These are phyloP conservation scores for Hylia prasina DNA, from an alignment of 2,113 vertebrate genomes.

Conservation along the genomic window DNA sequence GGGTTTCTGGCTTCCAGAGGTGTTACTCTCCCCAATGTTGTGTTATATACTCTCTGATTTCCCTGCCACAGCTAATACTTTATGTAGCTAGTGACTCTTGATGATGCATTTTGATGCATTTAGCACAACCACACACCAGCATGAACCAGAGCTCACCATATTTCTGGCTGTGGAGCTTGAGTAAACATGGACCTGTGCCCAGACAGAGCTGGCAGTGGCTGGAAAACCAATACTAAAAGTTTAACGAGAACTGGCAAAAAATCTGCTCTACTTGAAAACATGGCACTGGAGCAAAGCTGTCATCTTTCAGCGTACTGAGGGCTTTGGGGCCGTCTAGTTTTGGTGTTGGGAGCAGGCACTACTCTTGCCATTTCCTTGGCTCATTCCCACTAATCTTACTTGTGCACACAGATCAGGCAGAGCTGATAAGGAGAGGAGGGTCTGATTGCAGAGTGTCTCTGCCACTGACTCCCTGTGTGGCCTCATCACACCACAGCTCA, in stretches of 20 bases:
- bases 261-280: neutral
- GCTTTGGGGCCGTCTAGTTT: neutral
- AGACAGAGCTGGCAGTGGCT: constrained; percentile 9
- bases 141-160: constrained; percentile 26
- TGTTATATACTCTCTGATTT: neutral
- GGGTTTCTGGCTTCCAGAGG: neutral
- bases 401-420: neutral
- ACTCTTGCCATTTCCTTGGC: neutral
- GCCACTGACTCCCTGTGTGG: neutral
- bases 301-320: neutral
- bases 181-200: constrained; percentile 51
- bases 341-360: neutral
- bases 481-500: neutral
- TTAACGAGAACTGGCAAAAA: constrained; percentile 13
- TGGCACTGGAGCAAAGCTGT: neutral
- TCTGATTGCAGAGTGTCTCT: neutral
- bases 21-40: neutral
- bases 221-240: constrained; percentile 17
- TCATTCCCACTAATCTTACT: neutral
- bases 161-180: constrained; percentile 46
- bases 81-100: neutral
- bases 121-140: constrained; percentile 24
- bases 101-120: constrained; percentile 44
- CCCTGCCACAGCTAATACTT: neutral
- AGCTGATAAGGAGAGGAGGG: neutral